These are phyloP conservation scores for Atractosteus spatula DNA, from an alignment of 2,113 vertebrate species.

Conservation along the genomic window DNA sequence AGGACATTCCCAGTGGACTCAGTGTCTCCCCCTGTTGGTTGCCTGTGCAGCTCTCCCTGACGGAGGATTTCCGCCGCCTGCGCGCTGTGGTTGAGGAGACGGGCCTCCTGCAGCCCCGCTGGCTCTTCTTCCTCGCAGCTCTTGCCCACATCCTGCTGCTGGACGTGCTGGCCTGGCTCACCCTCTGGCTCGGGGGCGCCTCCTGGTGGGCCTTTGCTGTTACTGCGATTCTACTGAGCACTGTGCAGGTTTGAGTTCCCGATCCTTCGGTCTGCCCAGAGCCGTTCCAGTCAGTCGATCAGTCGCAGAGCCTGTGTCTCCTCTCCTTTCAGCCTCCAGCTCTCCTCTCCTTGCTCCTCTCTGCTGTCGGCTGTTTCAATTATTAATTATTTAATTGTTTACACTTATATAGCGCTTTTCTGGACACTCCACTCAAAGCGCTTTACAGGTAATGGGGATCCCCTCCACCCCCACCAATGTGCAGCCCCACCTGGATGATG, in stretches of 20 bases:
- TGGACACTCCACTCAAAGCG: too few relatives aligned
- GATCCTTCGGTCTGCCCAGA: too few relatives aligned
- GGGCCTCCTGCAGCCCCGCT: slow-evolving; percentile 65
- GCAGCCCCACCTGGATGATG: too few relatives aligned
- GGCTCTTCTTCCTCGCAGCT: slow-evolving; percentile 56
- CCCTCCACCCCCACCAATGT: too few relatives aligned
- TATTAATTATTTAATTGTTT: too few relatives aligned
- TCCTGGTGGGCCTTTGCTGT: slow-evolving; percentile 59
- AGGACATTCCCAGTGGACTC: too few relatives aligned
- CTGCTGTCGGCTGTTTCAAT: too few relatives aligned
- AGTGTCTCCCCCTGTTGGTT: too few relatives aligned
- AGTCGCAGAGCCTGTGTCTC: neutral
- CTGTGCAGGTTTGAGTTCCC: slow-evolving; percentile 59
- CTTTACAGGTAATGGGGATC: too few relatives aligned
- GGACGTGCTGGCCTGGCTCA: slow-evolving; percentile 65
- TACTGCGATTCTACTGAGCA: slow-evolving; percentile 61
- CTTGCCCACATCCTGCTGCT: slow-evolving; percentile 70
- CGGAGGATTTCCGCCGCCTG: slow-evolving; percentile 69
- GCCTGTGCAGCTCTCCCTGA: slow-evolving; percentile 53
- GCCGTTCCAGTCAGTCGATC: too few relatives aligned
- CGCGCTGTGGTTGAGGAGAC: slow-evolving; percentile 59
- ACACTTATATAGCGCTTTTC: too few relatives aligned
- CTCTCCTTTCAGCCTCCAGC: neutral
- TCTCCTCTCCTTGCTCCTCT: neutral
- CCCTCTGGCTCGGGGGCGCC: slow-evolving; percentile 64